Percentiles rank a stretch among this genome's conserved stretches.
These are phyloP conservation scores for Heliconius ethilla DNA, from an alignment of 2,888 invertebrate species.

Conservation along the genomic window DNA sequence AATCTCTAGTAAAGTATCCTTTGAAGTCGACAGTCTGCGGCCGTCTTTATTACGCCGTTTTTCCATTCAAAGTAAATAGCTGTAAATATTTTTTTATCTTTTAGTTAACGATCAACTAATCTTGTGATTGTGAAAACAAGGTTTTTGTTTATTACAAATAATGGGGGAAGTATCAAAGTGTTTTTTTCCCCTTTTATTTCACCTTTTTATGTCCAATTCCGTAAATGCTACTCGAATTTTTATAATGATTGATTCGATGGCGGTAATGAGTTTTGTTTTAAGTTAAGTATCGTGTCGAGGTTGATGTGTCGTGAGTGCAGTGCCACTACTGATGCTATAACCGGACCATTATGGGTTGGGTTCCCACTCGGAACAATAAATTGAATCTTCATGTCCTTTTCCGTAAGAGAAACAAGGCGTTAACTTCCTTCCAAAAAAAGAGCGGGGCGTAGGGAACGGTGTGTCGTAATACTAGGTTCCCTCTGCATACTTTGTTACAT, in stretches of 20 bases:
- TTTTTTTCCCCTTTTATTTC: not conserved
- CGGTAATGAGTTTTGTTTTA: not conserved
- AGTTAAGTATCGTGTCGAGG: not conserved
- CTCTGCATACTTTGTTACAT: not conserved
- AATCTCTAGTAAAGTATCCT: constrained; percentile 34
- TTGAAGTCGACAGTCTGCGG: constrained; percentile 41
- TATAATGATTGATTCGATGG: constrained; percentile 5
- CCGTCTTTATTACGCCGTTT: constrained; percentile 35
- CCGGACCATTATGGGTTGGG: not conserved
- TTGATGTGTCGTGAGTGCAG: not conserved
- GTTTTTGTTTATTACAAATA: constrained; percentile 36
- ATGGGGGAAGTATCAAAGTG: constrained; percentile 27
- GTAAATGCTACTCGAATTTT: constrained; percentile 15
- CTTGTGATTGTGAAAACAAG: constrained; percentile 41
- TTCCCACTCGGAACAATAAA: not conserved
- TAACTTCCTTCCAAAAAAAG: no score
- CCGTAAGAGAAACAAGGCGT: no score
- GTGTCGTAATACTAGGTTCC: not conserved
- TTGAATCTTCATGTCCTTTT: not conserved
- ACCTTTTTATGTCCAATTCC: constrained; percentile 10
- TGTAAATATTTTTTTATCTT: constrained; percentile 41
- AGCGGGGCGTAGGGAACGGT: no score
- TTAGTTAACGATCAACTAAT: constrained; percentile 40
- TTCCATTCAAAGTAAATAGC: constrained; percentile 28
- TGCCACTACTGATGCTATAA: no score